Evolutionary conservation across 2,797 vertebrate species (phyloP).

Genomic region (Chloroceryle inda): DNA sequence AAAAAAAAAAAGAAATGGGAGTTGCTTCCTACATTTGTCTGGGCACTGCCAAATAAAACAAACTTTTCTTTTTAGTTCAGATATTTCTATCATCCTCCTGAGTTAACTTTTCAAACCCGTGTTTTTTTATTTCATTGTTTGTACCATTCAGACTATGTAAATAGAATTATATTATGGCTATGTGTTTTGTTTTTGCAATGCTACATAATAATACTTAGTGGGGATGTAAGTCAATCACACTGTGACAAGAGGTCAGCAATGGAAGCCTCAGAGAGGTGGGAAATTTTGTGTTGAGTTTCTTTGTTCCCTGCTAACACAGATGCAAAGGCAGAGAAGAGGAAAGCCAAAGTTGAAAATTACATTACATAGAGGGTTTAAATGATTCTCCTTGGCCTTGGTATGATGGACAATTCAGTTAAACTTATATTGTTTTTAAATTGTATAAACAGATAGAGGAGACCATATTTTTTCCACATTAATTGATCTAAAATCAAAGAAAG

Average conservation of each 20-base stretch:
- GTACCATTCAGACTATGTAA: neutral
- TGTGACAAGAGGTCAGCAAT: neutral
- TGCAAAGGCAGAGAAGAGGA: neutral
- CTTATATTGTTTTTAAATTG: neutral
- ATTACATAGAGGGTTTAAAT: neutral
- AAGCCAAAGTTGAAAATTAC: neutral
- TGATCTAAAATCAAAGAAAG: neutral
- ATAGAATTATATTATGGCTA: neutral
- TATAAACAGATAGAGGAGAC: neutral
- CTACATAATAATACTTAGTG: neutral
- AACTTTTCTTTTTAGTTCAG: neutral
- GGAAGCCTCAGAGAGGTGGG: neutral
- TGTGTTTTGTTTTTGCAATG: neutral
- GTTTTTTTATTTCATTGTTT: neutral
- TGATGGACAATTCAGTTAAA: neutral
- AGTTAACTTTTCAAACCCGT: neutral
- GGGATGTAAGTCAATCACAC: neutral
- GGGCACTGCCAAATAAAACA: neutral
- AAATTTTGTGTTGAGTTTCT: neutral
- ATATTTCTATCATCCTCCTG: neutral
- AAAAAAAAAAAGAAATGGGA: neutral
- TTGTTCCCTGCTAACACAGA: neutral
- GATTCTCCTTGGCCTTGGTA: neutral
- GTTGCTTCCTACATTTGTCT: neutral
- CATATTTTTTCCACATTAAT: neutral